Base-by-base conservation (phyloP, 2,113 vertebrate genomes). In the Myrmecophaga tridactyla region DNA sequence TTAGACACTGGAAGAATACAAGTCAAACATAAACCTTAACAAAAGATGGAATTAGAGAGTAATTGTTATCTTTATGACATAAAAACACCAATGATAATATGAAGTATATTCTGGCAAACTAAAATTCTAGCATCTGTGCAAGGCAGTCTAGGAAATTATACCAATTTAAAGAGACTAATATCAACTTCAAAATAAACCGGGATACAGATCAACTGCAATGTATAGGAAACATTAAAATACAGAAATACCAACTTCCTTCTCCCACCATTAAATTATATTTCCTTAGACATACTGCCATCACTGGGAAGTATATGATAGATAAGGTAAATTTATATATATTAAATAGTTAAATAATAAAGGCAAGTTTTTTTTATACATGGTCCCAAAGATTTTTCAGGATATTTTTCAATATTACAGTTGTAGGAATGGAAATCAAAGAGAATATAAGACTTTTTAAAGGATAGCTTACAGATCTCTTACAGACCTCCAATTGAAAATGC, bases 391-490 rank as follows among this genome's bases (percentile, higher is more conserved):
- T 93, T 86, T 91, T 53, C 63, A 83, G 56, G 20, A n/a, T 53
- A 51, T 46, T 88, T 92, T 94, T 93, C 60, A 72, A 69, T 60
- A 67, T 92, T 34, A 86, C 36, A 85, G 39, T 67, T 70, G 39
- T 93, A 92, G 46, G 56, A 89, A 81, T 89, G 69, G 41, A 87
- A 75, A 95, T 0, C 67, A 39, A 96, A 86, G 56, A 95, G 72
- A 95, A 56, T 75, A 34, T 62, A 93, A 78, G 17, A 81, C 51
- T 90, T 93, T 96, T 86, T 81, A 53, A 89, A 43, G 87, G 60
- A 53, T 41, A 72, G 65, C 31, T 73, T 48, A 89, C 39, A 87
- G 34, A 46, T 91, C 82, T 86, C 81, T 69, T 77, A 92, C 17
- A 81, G 53, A 9, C 17, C 11, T 8, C 31, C 60, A 62, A 80